Evolutionary conservation across 2,797 vertebrate species (phyloP).

Genomic region (Sebastolobus altivelis): DNA sequence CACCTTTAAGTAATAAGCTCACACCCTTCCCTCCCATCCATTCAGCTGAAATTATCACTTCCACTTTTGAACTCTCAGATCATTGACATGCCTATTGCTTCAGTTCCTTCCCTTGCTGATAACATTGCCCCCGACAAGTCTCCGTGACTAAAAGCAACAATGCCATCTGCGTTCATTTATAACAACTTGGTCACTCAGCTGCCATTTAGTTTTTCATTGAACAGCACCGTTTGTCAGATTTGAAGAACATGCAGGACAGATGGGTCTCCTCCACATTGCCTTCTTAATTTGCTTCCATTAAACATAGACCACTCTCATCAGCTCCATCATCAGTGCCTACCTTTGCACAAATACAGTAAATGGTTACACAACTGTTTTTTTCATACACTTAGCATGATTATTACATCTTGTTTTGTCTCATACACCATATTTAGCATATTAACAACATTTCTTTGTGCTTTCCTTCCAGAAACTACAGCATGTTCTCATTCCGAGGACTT

Average conservation of each 20-base stretch:
- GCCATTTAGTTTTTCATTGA: neutral
- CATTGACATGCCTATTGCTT: neutral
- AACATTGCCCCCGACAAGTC: neutral
- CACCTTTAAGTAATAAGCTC: neutral
- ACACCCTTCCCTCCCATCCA: neutral
- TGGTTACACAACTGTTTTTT: neutral
- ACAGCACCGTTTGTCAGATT: constrained; percentile 4
- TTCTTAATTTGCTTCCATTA: neutral
- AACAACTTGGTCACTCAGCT: constrained; percentile 5
- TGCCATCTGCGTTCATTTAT: neutral
- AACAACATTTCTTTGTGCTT: neutral
- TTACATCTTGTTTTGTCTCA: neutral
- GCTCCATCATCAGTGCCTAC: neutral
- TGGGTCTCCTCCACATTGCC: neutral
- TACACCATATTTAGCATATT: neutral
- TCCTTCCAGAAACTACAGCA: neutral
- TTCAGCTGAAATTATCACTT: constrained; percentile 1
- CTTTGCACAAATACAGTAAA: neutral
- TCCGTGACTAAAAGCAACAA: neutral
- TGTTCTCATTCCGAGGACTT: too few relatives aligned
- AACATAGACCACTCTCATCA: neutral
- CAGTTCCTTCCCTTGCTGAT: neutral
- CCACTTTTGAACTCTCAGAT: neutral
- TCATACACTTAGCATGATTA: neutral
- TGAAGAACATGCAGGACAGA: constrained; percentile 1